phyloP scores from a whole-genome alignment of 2,888 invertebrate species.

The Pinctada fucata region DNA sequence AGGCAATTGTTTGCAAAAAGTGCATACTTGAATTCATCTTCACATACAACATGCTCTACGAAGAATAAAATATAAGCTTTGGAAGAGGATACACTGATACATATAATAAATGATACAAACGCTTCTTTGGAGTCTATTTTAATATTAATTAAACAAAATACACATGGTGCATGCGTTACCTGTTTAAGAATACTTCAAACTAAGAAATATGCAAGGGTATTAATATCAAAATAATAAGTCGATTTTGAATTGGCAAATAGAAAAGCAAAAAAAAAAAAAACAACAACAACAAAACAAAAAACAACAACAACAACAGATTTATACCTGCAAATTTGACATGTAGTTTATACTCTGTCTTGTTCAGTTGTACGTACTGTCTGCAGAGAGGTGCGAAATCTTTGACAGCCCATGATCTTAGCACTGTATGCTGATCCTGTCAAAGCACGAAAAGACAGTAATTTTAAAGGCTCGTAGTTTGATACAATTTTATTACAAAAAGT shows the following conservation, averaged over 20 bases:
- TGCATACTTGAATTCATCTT: slow-evolving; percentile 99
- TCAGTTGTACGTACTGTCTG: slow-evolving; percentile 98
- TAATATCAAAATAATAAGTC: no score
- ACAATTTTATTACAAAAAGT: neutral
- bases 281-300: slow-evolving; percentile 6
- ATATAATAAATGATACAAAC: neutral
- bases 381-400: slow-evolving; percentile 98
- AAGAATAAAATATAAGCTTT: slow-evolving; percentile 6
- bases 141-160: no score
- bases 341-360: slow-evolving; percentile 97
- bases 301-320: neutral
- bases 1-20: slow-evolving; percentile 98
- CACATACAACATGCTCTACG: slow-evolving; percentile 95
- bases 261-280: no score
- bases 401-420: slow-evolving; percentile 95
- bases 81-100: neutral
- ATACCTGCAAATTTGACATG: slow-evolving; percentile 94
- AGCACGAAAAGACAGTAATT: neutral
- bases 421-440: slow-evolving; percentile 84
- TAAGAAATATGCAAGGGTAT: no score
- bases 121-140: no score
- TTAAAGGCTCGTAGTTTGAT: slow-evolving; percentile 41
- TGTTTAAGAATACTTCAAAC: no score
- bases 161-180: no score
- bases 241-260: no score